Conservation (phyloP, 2,113 vertebrate species). For the Cinclus cinclus region DNA sequence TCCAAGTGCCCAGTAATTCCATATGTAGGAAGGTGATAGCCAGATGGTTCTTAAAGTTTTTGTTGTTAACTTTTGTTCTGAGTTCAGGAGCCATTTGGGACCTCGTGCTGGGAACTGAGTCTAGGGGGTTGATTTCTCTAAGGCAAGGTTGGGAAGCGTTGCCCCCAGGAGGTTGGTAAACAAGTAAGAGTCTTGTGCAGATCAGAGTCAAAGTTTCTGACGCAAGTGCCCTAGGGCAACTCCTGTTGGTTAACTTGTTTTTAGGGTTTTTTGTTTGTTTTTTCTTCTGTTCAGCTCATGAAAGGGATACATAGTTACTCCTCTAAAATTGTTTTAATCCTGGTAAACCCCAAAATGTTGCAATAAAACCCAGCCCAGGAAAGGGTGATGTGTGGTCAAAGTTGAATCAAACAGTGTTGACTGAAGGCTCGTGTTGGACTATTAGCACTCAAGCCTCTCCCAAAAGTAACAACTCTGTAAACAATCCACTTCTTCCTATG, state of each 20-base stretch:
- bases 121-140: not conserved
- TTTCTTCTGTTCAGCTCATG: not conserved
- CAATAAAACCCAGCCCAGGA: slow-evolving; percentile 26
- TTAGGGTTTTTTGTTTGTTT: not conserved
- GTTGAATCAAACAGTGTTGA: not conserved
- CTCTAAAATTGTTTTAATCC: not conserved
- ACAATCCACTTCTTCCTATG: not conserved
- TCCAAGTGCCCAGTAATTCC: not conserved
- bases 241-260: not conserved
- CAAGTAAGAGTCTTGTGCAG: not conserved
- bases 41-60: not conserved
- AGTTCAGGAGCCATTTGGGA: not conserved
- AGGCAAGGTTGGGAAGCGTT: not conserved
- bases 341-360: slow-evolving; percentile 20
- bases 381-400: slow-evolving; percentile 7
- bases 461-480: not conserved
- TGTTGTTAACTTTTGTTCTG: not conserved
- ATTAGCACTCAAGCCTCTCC: not conserved
- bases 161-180: not conserved
- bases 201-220: not conserved
- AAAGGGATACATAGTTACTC: not conserved
- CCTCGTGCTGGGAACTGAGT: not conserved
- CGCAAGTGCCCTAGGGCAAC: accelerated
- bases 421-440: not conserved
- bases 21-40: not conserved